A percentile compares a stretch with the other conserved stretches of the same genome.
These are phyloP conservation scores for Formica aserva DNA, from an alignment of 2,888 invertebrate species.

Conservation along the genomic window DNA sequence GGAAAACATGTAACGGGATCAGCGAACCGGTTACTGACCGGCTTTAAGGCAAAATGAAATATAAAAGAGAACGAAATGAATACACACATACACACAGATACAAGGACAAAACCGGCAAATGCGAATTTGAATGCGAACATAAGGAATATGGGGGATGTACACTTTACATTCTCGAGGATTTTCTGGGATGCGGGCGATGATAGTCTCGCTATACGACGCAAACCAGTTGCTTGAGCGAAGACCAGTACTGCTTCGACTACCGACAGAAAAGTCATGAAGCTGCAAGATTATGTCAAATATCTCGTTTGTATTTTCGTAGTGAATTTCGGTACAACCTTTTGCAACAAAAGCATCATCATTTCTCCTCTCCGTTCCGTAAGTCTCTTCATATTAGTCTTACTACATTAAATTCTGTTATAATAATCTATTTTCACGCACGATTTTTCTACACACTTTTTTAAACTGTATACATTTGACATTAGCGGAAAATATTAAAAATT, in stretches of 20 bases:
- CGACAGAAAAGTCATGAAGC: slow-evolving; percentile 79
- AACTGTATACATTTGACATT: slow-evolving; percentile 3
- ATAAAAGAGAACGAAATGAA: slow-evolving; percentile 42
- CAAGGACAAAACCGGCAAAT: slow-evolving; percentile 29
- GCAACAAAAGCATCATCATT: slow-evolving; percentile 26
- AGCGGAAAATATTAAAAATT: neutral
- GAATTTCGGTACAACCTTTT: slow-evolving; percentile 22
- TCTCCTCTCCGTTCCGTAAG: slow-evolving; percentile 56
- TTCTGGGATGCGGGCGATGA: slow-evolving; percentile 77
- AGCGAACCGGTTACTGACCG: slow-evolving; percentile 66
- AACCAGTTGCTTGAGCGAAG: slow-evolving; percentile 63
- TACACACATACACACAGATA: slow-evolving; percentile 3
- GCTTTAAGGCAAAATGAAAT: slow-evolving; percentile 62
- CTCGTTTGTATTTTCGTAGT: slow-evolving; percentile 73
- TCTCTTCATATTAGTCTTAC: neutral
- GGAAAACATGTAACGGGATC: slow-evolving; percentile 77
- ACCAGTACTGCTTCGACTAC: slow-evolving; percentile 70
- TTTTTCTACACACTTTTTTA: too few relatives aligned
- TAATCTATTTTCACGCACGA: neutral
- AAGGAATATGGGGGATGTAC: slow-evolving; percentile 18
- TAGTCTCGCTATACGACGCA: slow-evolving; percentile 75
- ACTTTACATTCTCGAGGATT: slow-evolving; percentile 42
- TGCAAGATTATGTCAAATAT: slow-evolving; percentile 79
- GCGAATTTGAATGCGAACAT: slow-evolving; percentile 1
- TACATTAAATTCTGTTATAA: neutral